Conservation (phyloP, 2,888 invertebrate genomes). For the Meliscaeva auricollis region DNA sequence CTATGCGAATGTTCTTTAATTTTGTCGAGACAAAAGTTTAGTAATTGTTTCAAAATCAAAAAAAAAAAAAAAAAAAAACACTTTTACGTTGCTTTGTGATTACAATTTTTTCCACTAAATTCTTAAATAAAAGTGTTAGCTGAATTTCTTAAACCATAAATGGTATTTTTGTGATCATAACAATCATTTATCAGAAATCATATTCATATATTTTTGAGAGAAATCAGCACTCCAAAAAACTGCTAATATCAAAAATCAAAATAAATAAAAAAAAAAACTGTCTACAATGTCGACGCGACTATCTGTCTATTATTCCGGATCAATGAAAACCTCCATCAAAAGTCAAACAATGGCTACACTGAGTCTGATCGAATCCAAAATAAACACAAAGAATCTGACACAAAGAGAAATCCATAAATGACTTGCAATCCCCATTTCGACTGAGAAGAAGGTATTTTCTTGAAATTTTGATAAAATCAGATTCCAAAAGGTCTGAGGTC, state of each 20-base stretch:
- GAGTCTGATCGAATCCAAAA: slow-evolving; percentile 65
- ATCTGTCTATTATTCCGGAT: slow-evolving; percentile 58
- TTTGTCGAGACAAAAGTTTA: no score
- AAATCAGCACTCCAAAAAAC: slow-evolving; percentile 64
- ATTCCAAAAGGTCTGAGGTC: slow-evolving; percentile 61
- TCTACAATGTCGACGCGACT: slow-evolving; percentile 62
- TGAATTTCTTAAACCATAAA: no score
- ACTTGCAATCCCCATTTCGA: slow-evolving; percentile 45
- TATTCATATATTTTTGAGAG: slow-evolving; percentile 57
- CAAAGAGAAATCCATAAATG: slow-evolving; percentile 61
- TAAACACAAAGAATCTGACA: slow-evolving; percentile 30
- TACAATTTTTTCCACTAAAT: no score
- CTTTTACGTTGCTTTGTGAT: no score
- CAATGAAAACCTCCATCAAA: slow-evolving; percentile 64
- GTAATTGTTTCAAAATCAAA: no score
- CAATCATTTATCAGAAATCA: neutral
- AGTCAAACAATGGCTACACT: slow-evolving; percentile 70
- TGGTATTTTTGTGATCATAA: no score
- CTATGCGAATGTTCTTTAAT: no score
- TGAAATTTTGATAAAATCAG: slow-evolving; percentile 64
- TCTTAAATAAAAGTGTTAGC: no score
- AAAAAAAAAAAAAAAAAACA: no score
- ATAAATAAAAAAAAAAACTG: slow-evolving; percentile 1
- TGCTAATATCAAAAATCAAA: slow-evolving; percentile 45
- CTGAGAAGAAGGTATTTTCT: slow-evolving; percentile 47